Base-by-base conservation (phyloP, 1,140 invertebrate species). In the Lerema accius region DNA sequence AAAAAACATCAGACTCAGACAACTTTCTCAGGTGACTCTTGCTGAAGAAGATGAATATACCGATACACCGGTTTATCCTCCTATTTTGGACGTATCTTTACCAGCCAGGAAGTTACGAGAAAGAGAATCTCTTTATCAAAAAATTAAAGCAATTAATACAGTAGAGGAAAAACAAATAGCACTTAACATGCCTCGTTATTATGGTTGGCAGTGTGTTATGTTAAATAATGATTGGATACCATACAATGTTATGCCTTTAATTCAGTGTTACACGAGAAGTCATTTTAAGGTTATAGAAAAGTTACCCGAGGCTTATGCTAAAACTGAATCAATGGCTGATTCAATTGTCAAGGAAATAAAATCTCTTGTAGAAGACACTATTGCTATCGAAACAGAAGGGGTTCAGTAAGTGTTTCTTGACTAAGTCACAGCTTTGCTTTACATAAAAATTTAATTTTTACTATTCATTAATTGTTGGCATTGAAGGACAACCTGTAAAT, bases 131-230 rank as follows among this genome's bases (percentile, higher is more conserved):
- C 85, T 92, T 76, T 80, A 94, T 72, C 86, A 95, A 16, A 90
- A 93, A 70, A 93, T 97, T 15, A 92, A 93, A 71, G 77, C 89
- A 4, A 67, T 95, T 32, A 90, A 93, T 43, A 96, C 95, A 0
- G 92, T 96, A 0, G 96, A 97, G 86, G 95, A 97, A 87, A 97
- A 97, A 82, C 91, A 96, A 53, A 94, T 96, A 42, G 95, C 95
- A 74, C 58, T 96, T 2, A 96, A 96, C 80, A 94, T 97, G 93
- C 94, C 95, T 4, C 92, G 93, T 46, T 96, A 95, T 80, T 97
- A 96, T 84, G 96, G 96, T 4, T 97, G 93, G 91, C 92, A 92
- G 66, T 92, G 92, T 19, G 76, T 94, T 15, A 86, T 93, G 62
- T 77, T 97, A 3, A 78, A 91, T 0, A 94, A 96, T 76, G 79